phyloP scores from a whole-genome alignment of 2,113 vertebrate genomes.

The Physeter macrocephalus region DNA sequence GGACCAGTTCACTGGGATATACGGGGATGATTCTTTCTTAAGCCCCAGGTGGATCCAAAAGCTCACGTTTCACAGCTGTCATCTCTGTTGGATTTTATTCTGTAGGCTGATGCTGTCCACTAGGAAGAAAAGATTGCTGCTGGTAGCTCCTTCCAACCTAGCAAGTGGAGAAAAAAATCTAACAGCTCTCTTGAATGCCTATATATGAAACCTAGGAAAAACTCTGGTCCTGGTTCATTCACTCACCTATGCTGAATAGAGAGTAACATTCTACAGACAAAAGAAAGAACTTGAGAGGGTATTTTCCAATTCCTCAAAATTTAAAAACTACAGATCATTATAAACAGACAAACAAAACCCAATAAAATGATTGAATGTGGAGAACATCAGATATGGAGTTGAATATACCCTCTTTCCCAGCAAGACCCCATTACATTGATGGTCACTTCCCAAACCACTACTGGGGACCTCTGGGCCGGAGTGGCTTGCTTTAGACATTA shows the following conservation, averaged over 20 bases:
- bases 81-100: not conserved
- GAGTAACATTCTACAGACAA: not conserved
- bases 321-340: not conserved
- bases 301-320: not conserved
- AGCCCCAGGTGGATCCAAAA: not conserved
- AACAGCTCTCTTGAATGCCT: not conserved
- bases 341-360: not conserved
- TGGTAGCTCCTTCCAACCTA: not conserved
- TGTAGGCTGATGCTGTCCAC: not conserved
- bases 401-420: not conserved
- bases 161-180: not conserved
- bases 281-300: not conserved
- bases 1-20: not conserved
- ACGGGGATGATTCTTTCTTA: not conserved
- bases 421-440: not conserved
- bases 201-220: not conserved
- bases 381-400: not conserved
- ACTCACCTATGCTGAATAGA: not conserved
- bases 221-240: fast-evolving
- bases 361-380: not conserved
- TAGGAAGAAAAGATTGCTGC: not conserved
- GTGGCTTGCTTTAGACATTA: not conserved
- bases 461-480: not conserved
- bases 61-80: not conserved
- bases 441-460: not conserved